A percentile compares a stretch with the other conserved stretches of the same genome.
These are phyloP conservation scores for Scopus umbretta DNA, from an alignment of 2,113 vertebrate species.

Conservation along the genomic window DNA sequence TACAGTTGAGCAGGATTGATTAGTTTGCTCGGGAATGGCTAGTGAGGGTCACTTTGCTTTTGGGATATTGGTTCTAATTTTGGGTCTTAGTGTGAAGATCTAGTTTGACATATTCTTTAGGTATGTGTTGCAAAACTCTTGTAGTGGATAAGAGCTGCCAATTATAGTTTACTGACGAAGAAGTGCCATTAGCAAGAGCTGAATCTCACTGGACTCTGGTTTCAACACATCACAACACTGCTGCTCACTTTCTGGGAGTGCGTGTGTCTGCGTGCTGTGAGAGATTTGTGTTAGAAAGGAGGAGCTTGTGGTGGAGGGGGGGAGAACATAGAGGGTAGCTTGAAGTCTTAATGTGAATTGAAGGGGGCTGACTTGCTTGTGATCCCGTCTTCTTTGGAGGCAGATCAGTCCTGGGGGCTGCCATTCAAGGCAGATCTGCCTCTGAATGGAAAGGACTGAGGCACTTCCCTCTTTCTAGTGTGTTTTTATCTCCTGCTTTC, in stretches of 20 bases:
- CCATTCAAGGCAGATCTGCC: conserved; percentile 29
- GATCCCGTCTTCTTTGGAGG: neutral
- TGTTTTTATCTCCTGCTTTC: neutral
- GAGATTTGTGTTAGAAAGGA: conserved; percentile 17
- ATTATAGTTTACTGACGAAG: neutral
- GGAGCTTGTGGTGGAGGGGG: neutral
- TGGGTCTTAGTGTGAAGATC: neutral
- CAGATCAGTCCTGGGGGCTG: neutral
- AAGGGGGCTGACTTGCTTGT: neutral
- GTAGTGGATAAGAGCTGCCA: neutral
- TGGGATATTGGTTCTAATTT: neutral
- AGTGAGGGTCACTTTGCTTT: neutral
- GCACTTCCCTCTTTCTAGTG: neutral
- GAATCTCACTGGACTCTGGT: neutral
- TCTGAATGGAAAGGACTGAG: conserved; percentile 11
- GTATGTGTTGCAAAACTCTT: neutral
- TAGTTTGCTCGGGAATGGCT: neutral
- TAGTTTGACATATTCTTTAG: neutral
- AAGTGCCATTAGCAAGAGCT: neutral
- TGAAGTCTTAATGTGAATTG: neutral
- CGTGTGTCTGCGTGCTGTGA: neutral
- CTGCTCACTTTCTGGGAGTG: neutral
- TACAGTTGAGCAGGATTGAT: neutral
- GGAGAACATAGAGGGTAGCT: neutral
- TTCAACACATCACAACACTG: neutral